Conservation (phyloP, 2,888 invertebrate species). For the Spisula solida region DNA sequence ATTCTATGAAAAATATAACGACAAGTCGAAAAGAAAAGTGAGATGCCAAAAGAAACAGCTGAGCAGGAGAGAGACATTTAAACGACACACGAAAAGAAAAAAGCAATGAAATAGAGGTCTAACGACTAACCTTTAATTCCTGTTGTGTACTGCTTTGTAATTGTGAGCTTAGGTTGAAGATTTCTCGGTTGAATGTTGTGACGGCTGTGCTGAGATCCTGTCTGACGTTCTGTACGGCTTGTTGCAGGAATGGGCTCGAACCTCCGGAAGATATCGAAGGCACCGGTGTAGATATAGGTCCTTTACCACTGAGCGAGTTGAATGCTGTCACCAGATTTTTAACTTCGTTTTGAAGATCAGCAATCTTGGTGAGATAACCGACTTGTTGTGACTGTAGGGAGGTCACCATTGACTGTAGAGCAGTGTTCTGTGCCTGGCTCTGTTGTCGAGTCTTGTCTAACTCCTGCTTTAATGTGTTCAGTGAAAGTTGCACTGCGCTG, state of each 20-base stretch:
- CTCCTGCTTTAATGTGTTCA: slow-evolving; percentile 66
- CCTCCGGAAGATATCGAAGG: slow-evolving; percentile 1
- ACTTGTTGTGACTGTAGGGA: slow-evolving; percentile 60
- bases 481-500: slow-evolving; percentile 66
- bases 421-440: slow-evolving; percentile 67
- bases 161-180: slow-evolving; percentile 55
- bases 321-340: slow-evolving; percentile 67
- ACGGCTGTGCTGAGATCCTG: slow-evolving; percentile 56
- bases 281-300: slow-evolving; percentile 45
- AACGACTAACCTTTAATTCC: slow-evolving; percentile 54
- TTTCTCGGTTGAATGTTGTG: slow-evolving; percentile 62
- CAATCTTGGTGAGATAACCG: slow-evolving; percentile 68
- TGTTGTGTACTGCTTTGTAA: slow-evolving; percentile 56
- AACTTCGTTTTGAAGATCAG: slow-evolving; percentile 71
- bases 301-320: slow-evolving; percentile 49
- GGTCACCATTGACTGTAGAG: slow-evolving; percentile 65
- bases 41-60: too few species aligned
- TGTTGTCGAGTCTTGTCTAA: slow-evolving; percentile 68
- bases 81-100: too few species aligned
- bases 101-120: too few species aligned
- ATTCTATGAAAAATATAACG: too few species aligned
- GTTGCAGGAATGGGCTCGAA: slow-evolving; percentile 49
- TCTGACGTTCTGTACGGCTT: slow-evolving; percentile 60
- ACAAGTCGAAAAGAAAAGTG: too few species aligned
- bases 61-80: too few species aligned